Evolutionary conservation across 2,888 invertebrate species (phyloP), one percentile per base, ranked within the genome.

Genomic region (Pardosa pseudoannulata): DNA sequence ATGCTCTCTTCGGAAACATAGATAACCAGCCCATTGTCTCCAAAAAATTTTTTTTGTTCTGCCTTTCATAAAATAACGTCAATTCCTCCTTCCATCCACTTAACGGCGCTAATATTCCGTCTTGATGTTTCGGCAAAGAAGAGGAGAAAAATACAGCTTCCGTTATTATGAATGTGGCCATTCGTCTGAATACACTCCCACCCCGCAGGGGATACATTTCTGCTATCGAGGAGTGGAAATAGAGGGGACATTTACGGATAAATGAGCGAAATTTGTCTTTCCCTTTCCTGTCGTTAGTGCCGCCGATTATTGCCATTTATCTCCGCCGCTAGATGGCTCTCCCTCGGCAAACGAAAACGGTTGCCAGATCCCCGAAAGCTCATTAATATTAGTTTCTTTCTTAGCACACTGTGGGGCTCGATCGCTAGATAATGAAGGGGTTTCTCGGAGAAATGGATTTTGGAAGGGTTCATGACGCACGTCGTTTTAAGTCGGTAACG

Each of bases 221-320:
- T 80, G 65, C 71, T 64, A 75, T 82, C 81, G 65, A 39, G 50
- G 62, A 82, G 65, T 80, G 56, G 80, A 73, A 80, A 80, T 74
- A 78, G 56, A 56, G 68, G 71, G 71, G 76, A 83, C 82, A 76
- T 78, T 82, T 82, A 50, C 39, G 78, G 78, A 78, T 85, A 78
- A 85, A 78, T 78, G 78, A 72, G 78, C 65, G 72, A 76, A 85
- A 85, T 85, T 85, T 85, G 78, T 85, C 83, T 78, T 78, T 76
- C 76, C 65, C 71, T 62, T 83, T 83, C 71, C 75, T 71, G 78
- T 78, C 76, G 83, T 83, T 76, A 83, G 76, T 78, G 71, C 72
- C 64, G 62, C 76, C 76, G 82, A 83, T 83, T 76, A 83, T 83
- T 76, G 82, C 70, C 65, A 85, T 85, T 85, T 85, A 85, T 73